Base-by-base conservation (phyloP, 2,888 invertebrate genomes). In the Cataglyphis albicans region DNA sequence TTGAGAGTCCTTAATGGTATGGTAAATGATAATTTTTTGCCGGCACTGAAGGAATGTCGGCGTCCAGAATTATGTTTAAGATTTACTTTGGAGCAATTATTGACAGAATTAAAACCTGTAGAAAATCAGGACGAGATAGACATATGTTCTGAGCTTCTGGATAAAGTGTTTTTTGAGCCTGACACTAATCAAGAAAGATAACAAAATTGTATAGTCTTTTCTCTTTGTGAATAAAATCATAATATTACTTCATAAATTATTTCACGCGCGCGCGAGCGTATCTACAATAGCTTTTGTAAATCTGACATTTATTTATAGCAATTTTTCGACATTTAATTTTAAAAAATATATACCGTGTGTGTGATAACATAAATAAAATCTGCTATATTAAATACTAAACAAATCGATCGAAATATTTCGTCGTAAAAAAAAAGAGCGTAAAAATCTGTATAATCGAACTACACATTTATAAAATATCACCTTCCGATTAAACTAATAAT, bases 41-140 rank as follows among this genome's bases (percentile, higher is more conserved):
- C 92, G n/a, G 94, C 94, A n/a, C 80, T 94, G n/a, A 86, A 89
- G 64, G 93, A 94, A 84, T 94, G 93, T 64, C 88, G 92, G 44
- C 87, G 93, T 72, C 91, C 94, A 3, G 93, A 94, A 83, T 87
- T 94, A 7, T 87, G 91, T 65, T 85, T 94, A 21, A 92, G 91
- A 85, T 85, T 83, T n/a, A 94, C 92, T 0, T 82, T 94, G n/a
- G 92, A 94, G 61, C 90, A 88, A 74, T 90, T 91, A 84, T 81
- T 92, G n/a, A 86, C 84, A 57, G 92, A 94, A 76, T 87, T 93
- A 0, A 91, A 89, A 68, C 75, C 88, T 48, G 93, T 94, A 67
- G 92, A 92, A 44, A 92, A 88, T 81, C 67, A 85, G 15, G 94
- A 94, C n/a, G 92, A 92, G 84, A 90, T 91, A 81, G 90, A 91